Percentiles rank a stretch among this genome's conserved stretches.
phyloP scores from a whole-genome alignment of 2,113 vertebrate genomes.

The Alces alces region DNA sequence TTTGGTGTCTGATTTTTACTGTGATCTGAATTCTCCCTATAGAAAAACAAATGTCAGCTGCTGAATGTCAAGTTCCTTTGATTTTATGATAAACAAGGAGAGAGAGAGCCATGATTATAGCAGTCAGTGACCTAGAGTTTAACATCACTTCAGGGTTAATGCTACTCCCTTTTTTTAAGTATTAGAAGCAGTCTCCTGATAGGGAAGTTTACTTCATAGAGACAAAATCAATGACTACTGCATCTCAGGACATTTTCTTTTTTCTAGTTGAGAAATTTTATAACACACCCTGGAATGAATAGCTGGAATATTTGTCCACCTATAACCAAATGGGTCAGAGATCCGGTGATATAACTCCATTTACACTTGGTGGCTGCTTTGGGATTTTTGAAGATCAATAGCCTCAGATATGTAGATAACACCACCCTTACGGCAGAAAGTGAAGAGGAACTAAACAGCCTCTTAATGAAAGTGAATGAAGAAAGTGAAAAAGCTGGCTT shows the following conservation, averaged over 20 bases:
- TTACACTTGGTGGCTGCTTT: neutral
- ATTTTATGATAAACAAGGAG: conserved; percentile 30
- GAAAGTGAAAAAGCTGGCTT: neutral
- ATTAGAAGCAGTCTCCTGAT: neutral
- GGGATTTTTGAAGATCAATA: neutral
- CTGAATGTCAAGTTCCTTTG: conserved; percentile 41
- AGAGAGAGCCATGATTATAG: neutral
- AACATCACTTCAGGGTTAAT: neutral
- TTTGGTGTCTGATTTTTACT: neutral
- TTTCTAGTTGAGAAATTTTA: neutral
- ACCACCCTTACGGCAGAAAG: neutral
- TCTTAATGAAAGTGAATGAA: neutral
- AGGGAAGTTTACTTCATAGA: neutral
- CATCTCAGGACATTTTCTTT: neutral
- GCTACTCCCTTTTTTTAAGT: neutral
- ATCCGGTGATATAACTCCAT: neutral
- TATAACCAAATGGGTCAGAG: neutral
- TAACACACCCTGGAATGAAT: neutral
- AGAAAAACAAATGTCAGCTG: neutral
- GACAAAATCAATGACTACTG: neutral
- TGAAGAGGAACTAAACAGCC: neutral
- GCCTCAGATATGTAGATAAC: neutral
- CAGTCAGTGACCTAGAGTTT: neutral
- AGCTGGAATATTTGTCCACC: neutral
- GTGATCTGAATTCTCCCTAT: neutral